phyloP scores from a whole-genome alignment of 2,888 invertebrate species.

The Sminthurinus aureus region DNA sequence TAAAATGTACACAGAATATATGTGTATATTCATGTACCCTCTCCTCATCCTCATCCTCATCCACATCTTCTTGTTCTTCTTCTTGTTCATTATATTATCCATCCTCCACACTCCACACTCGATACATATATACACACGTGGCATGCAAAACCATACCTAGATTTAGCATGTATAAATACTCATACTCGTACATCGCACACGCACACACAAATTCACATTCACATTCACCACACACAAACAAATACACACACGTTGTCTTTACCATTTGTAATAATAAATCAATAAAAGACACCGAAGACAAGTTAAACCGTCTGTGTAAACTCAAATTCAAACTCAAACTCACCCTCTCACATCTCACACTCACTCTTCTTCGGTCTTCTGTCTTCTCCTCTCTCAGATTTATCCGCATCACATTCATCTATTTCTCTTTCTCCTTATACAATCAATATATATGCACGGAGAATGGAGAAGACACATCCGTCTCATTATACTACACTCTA shows the following conservation, averaged over 20 bases:
- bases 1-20: slow-evolving; percentile 5
- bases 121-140: not conserved
- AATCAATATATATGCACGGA: too few relatives aligned
- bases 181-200: not conserved
- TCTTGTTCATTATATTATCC: not conserved
- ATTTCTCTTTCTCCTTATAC: not conserved
- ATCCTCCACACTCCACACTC: too few relatives aligned
- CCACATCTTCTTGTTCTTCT: not conserved
- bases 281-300: slow-evolving; percentile 43
- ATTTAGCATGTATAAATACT: too few relatives aligned
- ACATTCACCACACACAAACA: not conserved
- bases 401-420: slow-evolving; percentile 11
- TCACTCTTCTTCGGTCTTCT: slow-evolving; percentile 16
- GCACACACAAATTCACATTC: not conserved
- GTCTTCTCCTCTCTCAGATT: slow-evolving; percentile 7
- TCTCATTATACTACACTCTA: not conserved
- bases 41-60: not conserved
- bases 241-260: slow-evolving; percentile 13
- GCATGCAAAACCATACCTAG: too few relatives aligned
- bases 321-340: slow-evolving; percentile 26
- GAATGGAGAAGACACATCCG: not conserved
- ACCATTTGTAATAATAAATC: slow-evolving; percentile 40
- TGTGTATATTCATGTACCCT: not conserved
- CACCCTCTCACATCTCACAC: slow-evolving; percentile 18
- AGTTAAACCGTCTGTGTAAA: slow-evolving; percentile 45